These are phyloP conservation scores for Martes martes DNA, from an alignment of 2,113 vertebrate genomes.

Conservation along the genomic window DNA sequence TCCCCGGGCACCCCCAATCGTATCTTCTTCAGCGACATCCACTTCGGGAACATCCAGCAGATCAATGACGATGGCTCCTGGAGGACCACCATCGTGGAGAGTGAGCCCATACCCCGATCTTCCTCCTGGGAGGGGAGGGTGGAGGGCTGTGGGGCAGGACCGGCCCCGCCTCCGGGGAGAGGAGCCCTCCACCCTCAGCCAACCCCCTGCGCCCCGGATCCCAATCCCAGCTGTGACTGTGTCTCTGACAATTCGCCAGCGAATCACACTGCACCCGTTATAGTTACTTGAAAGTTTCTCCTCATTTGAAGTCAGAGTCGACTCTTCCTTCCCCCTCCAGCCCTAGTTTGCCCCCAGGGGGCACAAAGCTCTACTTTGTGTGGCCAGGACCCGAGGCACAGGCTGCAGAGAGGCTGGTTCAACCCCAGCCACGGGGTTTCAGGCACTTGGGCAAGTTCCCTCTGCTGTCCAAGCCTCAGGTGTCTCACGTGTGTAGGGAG, in stretches of 20 bases:
- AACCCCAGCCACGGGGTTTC: not conserved
- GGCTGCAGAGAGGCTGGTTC: not conserved
- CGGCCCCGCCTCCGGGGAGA: not conserved
- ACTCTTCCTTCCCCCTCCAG: rapidly evolving
- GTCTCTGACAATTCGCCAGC: not conserved
- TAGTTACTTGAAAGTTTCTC: not conserved
- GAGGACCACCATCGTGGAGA: slow-evolving; percentile 94
- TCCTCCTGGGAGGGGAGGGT: not conserved
- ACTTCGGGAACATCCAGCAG: slow-evolving; percentile 99
- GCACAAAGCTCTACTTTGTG: not conserved
- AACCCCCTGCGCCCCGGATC: not conserved
- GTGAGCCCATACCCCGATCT: slow-evolving; percentile 82
- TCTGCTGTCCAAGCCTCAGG: not conserved
- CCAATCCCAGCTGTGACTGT: not conserved
- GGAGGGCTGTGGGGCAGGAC: not conserved
- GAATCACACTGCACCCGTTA: not conserved
- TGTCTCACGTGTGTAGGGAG: not conserved
- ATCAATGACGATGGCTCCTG: slow-evolving; percentile 93
- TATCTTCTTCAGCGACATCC: slow-evolving; percentile 98
- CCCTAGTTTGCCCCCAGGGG: not conserved
- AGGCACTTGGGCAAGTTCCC: not conserved
- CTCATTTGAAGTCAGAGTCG: not conserved
- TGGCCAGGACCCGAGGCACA: not conserved
- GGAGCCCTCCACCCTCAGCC: not conserved
- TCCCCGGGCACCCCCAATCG: slow-evolving; percentile 90